A percentile compares a stretch with the other conserved stretches of the same genome.
Evolutionary conservation across 2,888 invertebrate species (phyloP).

Genomic region (Watsonalla binaria): DNA sequence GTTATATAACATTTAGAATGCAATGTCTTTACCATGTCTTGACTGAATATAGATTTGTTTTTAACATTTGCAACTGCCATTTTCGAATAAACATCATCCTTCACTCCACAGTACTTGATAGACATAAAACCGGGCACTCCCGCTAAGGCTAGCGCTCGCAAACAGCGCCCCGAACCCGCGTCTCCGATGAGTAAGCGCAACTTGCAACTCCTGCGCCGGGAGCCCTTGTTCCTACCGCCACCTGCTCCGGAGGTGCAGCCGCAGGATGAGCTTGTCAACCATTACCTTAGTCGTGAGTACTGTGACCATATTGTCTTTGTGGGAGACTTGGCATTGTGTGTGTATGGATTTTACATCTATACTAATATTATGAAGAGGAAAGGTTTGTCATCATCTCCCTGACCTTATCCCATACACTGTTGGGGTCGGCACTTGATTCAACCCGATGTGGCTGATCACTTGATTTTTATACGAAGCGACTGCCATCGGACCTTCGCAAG

Average conservation of each 20-base stretch:
- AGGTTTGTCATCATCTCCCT: too few species aligned
- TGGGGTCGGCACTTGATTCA: too few species aligned
- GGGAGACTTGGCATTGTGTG: neutral
- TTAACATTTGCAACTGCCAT: too few species aligned
- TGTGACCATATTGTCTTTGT: neutral
- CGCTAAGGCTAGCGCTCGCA: constrained; percentile 36
- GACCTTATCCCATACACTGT: too few species aligned
- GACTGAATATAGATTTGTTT: too few species aligned
- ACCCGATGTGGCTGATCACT: too few species aligned
- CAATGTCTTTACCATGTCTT: too few species aligned
- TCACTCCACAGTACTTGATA: constrained; percentile 43
- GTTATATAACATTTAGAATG: too few species aligned
- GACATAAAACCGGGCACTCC: constrained; percentile 47
- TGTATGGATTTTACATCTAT: neutral
- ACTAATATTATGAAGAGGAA: too few species aligned
- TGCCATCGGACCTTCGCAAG: too few species aligned
- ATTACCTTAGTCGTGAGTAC: constrained; percentile 62
- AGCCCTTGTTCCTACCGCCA: constrained; percentile 48
- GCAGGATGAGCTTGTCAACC: constrained; percentile 58
- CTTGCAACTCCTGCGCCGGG: constrained; percentile 69
- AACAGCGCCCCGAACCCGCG: constrained; percentile 38
- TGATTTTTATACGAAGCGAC: too few species aligned
- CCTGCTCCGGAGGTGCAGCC: constrained; percentile 27
- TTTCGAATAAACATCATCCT: too few species aligned
- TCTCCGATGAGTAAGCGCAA: constrained; percentile 75